Evolutionary conservation across 2,888 invertebrate species (phyloP), one percentile per base, ranked within the genome.

Genomic region (Timema cristinae): DNA sequence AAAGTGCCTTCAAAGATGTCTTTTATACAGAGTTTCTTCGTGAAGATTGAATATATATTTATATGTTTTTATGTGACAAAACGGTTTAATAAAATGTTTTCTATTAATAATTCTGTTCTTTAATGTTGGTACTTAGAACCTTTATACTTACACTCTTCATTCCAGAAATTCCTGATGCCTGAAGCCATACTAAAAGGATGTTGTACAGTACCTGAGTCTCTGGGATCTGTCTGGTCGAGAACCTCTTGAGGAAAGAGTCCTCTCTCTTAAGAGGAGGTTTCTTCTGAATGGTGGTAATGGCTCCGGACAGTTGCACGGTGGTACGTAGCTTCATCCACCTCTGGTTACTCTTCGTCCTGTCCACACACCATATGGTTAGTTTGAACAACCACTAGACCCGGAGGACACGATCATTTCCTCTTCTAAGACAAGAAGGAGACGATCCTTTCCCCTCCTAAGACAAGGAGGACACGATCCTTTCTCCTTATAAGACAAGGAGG

Each of bases 291-390:
- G 85, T 84, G 68, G 81, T 79, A 79, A 92, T 91, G 70, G 95
- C 95, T 75, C 94, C 93, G 77, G 94, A 94, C 79, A 95, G 87
- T 84, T 95, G 95, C 78, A 95, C 95, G 68, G 97, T 97, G 71
- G 95, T 95, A 77, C 97, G 87, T 76, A 98, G 87, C 84, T 97
- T 96, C 91, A 95, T 93, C 94, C 98, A 98, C 85, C 96, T 89
- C 82, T 96, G 94, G 84, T 95, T 96, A 81, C 95, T 93, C 83
- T 93, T 93, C 81, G 93, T 93, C 89, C 94, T 94, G 88, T 73
- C 84, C 79, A 54, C 50, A 47, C 50, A 52, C 52, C 15, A 10
- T 15, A 9, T 32, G 32, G 32, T 32, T 32, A 32, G 32, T 32
- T 32, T 15, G 16, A 15, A 13, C 32, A 47, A 9, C 11, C 63